phyloP scores from a whole-genome alignment of 2,888 invertebrate genomes.

The Thumatha senex region DNA sequence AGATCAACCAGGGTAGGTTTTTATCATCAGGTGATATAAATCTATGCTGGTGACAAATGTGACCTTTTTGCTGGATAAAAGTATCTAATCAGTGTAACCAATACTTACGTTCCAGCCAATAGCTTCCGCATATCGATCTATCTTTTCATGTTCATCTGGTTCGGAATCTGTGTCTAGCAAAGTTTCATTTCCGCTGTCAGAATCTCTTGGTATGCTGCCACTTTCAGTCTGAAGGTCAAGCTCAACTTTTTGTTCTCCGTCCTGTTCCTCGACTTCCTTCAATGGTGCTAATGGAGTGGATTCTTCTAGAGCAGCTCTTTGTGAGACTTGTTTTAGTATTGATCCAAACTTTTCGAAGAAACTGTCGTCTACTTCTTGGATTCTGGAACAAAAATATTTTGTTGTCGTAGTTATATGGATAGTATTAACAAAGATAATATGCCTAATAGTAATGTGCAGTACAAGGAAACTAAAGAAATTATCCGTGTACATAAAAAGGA shows the following conservation, averaged over 20 bases:
- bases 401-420: no score
- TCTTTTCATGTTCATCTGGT: constrained; percentile 85
- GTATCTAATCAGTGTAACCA: not conserved
- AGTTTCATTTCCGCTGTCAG: constrained; percentile 82
- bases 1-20: no score
- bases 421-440: no score
- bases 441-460: no score
- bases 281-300: constrained; percentile 81
- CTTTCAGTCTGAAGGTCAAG: constrained; percentile 64
- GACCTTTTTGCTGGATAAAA: no score
- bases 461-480: no score
- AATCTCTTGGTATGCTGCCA: constrained; percentile 61
- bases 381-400: constrained; percentile 76
- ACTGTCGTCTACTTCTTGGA: constrained; percentile 92
- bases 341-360: constrained; percentile 94
- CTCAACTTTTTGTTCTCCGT: constrained; percentile 66
- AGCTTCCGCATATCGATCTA: constrained; percentile 85
- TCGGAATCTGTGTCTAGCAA: constrained; percentile 87
- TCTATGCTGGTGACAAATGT: no score
- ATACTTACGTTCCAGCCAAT: constrained; percentile 90
- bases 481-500: no score
- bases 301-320: constrained; percentile 82
- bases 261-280: constrained; percentile 69
- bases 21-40: no score
- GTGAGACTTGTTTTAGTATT: constrained; percentile 86